phyloP scores from a whole-genome alignment of 2,113 vertebrate genomes.

The Hystrix cristata region DNA sequence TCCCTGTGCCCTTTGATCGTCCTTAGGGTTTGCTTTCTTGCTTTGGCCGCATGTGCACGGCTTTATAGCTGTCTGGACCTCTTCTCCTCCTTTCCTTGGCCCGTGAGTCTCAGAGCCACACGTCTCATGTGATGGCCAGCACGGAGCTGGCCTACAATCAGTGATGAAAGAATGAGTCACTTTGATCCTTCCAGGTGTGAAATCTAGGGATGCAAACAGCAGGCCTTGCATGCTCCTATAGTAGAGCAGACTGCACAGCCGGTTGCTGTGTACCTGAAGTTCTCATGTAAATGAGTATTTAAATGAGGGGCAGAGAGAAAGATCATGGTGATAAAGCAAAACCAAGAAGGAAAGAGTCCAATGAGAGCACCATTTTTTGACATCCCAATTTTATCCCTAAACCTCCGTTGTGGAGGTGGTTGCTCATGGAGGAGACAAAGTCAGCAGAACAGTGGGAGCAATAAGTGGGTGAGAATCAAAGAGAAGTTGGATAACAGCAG shows the following conservation, averaged over 20 bases:
- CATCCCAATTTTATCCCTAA: not conserved
- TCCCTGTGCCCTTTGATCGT: not conserved
- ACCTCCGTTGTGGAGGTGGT: conserved; percentile 8
- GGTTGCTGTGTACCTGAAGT: not conserved
- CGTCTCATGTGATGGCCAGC: not conserved
- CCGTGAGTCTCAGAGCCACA: not conserved
- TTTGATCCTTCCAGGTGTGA: conserved; percentile 9
- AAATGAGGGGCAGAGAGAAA: not conserved
- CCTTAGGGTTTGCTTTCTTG: not conserved
- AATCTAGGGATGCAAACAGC: not conserved
- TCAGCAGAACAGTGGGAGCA: conserved; percentile 29
- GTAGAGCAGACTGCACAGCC: not conserved
- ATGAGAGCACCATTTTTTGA: not conserved
- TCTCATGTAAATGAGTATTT: not conserved
- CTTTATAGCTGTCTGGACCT: not conserved
- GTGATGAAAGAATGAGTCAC: not conserved
- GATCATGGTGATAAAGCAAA: not conserved
- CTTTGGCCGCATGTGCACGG: not conserved
- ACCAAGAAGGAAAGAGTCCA: not conserved
- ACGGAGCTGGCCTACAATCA: not conserved
- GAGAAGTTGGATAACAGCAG: conserved; percentile 67
- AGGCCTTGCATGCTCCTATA: not conserved
- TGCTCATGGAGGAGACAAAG: conserved; percentile 41
- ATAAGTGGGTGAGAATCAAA: conserved; percentile 47
- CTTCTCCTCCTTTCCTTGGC: not conserved